Conservation (phyloP, 2,797 vertebrate genomes). For the Macropus fuliginosus region DNA sequence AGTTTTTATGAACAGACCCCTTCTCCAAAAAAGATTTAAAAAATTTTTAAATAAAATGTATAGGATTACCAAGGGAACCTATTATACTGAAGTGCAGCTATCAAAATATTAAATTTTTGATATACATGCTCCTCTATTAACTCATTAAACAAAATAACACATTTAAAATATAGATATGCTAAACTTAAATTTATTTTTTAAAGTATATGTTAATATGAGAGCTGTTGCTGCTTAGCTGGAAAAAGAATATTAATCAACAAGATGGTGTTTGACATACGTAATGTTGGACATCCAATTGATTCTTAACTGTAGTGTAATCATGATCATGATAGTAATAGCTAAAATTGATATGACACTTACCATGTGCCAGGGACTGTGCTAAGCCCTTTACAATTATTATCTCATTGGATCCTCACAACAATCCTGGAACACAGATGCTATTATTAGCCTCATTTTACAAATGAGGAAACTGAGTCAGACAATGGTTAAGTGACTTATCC, state of each 20-base stretch:
- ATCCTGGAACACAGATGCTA: too few species aligned
- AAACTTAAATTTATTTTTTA: not conserved
- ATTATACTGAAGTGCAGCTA: not conserved
- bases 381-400: not conserved
- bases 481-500: too few species aligned
- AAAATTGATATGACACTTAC: not conserved
- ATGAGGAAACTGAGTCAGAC: too few species aligned
- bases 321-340: not conserved
- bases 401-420: too few species aligned
- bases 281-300: not conserved
- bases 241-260: not conserved
- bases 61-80: not conserved
- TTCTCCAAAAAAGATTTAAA: not conserved
- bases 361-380: not conserved
- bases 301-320: not conserved
- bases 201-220: not conserved
- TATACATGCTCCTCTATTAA: not conserved
- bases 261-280: not conserved
- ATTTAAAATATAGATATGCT: not conserved
- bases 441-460: too few species aligned
- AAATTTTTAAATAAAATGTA: not conserved
- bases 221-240: not conserved
- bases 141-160: not conserved
- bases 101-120: not conserved
- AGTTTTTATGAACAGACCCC: not conserved